Evolutionary conservation across 2,888 invertebrate species (phyloP).

Genomic region (Xestobium rufovillosum): DNA sequence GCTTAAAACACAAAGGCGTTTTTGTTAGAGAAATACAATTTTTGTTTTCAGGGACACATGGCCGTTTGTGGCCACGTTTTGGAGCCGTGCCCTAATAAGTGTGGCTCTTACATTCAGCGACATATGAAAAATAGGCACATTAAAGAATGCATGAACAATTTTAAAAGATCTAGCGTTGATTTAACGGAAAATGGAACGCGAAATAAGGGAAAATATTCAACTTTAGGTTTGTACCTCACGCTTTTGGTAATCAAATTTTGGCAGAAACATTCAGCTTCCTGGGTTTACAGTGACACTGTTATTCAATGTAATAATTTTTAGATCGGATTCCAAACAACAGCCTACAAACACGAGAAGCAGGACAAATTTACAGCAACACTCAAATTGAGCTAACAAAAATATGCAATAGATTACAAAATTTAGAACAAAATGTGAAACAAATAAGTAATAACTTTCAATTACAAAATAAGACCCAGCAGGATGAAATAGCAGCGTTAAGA

Average conservation of each 20-base stretch:
- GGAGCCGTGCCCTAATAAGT: constrained; percentile 62
- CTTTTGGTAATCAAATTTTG: too few relatives aligned
- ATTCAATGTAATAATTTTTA: too few relatives aligned
- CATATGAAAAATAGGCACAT: constrained; percentile 54
- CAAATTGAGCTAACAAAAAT: not conserved
- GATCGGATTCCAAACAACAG: too few relatives aligned
- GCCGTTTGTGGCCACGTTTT: constrained; percentile 64
- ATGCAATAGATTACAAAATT: not conserved
- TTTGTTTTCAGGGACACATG: constrained; percentile 51
- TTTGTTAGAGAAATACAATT: constrained; percentile 4
- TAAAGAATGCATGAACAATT: constrained; percentile 41
- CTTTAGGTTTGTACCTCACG: too few relatives aligned
- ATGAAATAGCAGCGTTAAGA: not conserved
- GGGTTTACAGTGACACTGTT: too few relatives aligned
- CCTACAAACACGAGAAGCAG: too few relatives aligned
- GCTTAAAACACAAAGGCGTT: not conserved
- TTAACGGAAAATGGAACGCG: not conserved
- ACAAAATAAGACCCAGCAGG: not conserved
- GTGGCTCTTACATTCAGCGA: constrained; percentile 62
- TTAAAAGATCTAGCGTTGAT: constrained; percentile 15
- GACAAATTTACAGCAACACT: not conserved
- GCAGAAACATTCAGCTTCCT: too few relatives aligned
- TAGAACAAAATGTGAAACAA: not conserved
- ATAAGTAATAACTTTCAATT: not conserved
- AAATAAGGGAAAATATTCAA: too few relatives aligned